Conservation (phyloP, 2,113 vertebrate genomes). For the Cyprinodon variegatus region DNA sequence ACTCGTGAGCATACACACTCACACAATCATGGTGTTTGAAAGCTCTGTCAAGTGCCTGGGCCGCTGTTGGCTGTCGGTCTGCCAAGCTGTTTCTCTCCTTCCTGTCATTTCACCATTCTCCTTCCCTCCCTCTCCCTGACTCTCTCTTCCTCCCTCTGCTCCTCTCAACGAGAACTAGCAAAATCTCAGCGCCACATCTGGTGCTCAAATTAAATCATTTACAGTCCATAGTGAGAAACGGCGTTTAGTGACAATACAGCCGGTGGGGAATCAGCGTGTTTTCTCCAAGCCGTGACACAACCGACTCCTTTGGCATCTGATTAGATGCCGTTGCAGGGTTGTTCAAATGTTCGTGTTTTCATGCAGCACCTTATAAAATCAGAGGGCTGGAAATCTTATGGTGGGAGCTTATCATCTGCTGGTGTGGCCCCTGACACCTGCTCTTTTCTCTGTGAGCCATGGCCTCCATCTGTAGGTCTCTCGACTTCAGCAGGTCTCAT, state of each 20-base stretch:
- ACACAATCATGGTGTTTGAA: slow-evolving; percentile 65
- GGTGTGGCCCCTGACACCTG: slow-evolving; percentile 63
- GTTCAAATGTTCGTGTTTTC: slow-evolving; percentile 58
- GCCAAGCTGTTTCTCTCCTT: slow-evolving; percentile 74
- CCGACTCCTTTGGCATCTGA: slow-evolving; percentile 64
- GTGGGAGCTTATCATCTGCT: slow-evolving; percentile 65
- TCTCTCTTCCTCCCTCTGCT: slow-evolving; percentile 46
- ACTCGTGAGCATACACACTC: slow-evolving; percentile 35
- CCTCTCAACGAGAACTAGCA: slow-evolving; percentile 47
- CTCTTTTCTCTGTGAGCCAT: slow-evolving; percentile 22
- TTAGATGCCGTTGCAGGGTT: slow-evolving; percentile 55
- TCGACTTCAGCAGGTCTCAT: slow-evolving; percentile 18
- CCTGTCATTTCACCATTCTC: slow-evolving; percentile 74
- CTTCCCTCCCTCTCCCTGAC: slow-evolving; percentile 43
- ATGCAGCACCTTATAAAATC: slow-evolving; percentile 36
- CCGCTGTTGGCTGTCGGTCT: slow-evolving; percentile 71
- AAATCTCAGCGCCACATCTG: slow-evolving; percentile 77
- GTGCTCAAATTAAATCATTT: slow-evolving; percentile 80
- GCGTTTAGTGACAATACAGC: slow-evolving; percentile 73
- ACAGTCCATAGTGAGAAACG: slow-evolving; percentile 72
- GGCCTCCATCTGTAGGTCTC: slow-evolving; percentile 53
- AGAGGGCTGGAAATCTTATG: slow-evolving; percentile 50
- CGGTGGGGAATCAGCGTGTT: slow-evolving; percentile 76
- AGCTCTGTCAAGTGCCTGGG: slow-evolving; percentile 71
- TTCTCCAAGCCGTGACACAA: slow-evolving; percentile 65